Conservation (phyloP, 2,888 invertebrate genomes). For the Embidobia sp. region DNA sequence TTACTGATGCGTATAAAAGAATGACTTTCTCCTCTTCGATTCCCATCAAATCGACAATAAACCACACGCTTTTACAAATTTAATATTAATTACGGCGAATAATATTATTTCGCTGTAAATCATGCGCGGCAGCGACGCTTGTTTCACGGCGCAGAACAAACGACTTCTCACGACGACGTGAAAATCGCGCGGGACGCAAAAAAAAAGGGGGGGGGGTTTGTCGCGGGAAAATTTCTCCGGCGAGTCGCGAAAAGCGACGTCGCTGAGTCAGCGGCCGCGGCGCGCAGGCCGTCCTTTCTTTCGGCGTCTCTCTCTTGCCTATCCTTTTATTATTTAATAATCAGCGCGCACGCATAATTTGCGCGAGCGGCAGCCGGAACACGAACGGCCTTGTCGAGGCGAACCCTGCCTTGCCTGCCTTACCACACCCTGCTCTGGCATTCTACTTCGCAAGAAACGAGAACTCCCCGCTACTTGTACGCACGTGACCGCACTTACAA, state of each 20-base stretch:
- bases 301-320: slow-evolving; percentile 3
- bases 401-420: slow-evolving; percentile 68
- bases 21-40: too few species aligned
- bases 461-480: slow-evolving; percentile 54
- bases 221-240: slow-evolving; percentile 23
- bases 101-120: too few species aligned
- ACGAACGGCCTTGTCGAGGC: slow-evolving; percentile 79
- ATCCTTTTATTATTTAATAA: slow-evolving; percentile 56
- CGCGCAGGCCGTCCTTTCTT: slow-evolving; percentile 12
- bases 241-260: slow-evolving; percentile 9
- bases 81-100: too few species aligned
- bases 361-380: slow-evolving; percentile 73
- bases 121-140: too few species aligned
- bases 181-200: too few species aligned
- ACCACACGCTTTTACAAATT: too few species aligned
- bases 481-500: slow-evolving; percentile 46
- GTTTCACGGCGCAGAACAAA: too few species aligned
- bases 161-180: too few species aligned
- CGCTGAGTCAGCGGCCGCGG: slow-evolving; percentile 39
- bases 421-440: slow-evolving; percentile 79
- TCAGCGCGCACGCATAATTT: slow-evolving; percentile 51
- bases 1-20: too few species aligned
- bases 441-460: slow-evolving; percentile 70
- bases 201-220: too few species aligned
- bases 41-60: too few species aligned